Evolutionary conservation across 1,140 invertebrate genomes (phyloP), one percentile per base, ranked within the genome.

Genomic region (Mamestra configurata): DNA sequence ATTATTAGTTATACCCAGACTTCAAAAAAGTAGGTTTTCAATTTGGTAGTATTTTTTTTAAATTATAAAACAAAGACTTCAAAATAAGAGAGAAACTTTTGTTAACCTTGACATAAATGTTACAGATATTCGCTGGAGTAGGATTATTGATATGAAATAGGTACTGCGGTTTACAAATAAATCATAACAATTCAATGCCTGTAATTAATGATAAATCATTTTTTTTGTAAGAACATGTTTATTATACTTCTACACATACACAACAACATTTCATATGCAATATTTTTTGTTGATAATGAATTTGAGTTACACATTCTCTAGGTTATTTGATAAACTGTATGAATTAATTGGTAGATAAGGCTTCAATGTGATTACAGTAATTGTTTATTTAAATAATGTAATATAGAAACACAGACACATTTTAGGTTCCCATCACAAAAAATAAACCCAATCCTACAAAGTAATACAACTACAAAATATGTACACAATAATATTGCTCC

Each of bases 311-410:
- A 70, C 40, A 70, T 46, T 46, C 40, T 70, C 66, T 70, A 13
- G 40, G 35, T 5, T 40, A 37, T 49, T 70, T 70, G 66, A 70
- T 70, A 70, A 66, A 43, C 46, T 49, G 66, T 70, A 49, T 46
- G 40, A n/a, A 27, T 70, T 70, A 70, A 70, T 70, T 66, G 61
- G 61, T 40, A 46, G 66, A 70, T 70, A 70, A 70, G 66, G 66
- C 61, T 66, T 40, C 35, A 66, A 18, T 8, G 61, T 66, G 35
- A 66, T 66, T 20, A 66, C 35, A 66, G 35, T 66, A 40, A 66
- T 66, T 66, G 31, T 40, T 66, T 64, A 37, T 64, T 57, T 24
- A 59, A 59, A 59, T 27, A 15, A n/a, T 2, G 13, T 15, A n/a
- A 6, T 31, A 6, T 22, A 24, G 22, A 31, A 31, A 27, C 27